phyloP scores from a whole-genome alignment of 2,888 invertebrate species.

The Coecobrya sp. region DNA sequence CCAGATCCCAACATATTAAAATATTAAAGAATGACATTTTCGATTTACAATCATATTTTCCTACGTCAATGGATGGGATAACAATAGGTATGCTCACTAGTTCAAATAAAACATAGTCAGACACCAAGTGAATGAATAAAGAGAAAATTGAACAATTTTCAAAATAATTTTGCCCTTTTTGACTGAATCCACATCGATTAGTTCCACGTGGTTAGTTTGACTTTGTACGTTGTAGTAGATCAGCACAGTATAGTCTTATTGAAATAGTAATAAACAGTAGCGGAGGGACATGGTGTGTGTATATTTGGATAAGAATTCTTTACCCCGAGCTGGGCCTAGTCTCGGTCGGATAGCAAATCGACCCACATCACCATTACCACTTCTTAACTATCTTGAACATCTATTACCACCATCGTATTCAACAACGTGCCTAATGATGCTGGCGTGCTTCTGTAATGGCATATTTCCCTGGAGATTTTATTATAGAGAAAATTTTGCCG shows the following conservation, averaged over 20 bases:
- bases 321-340: neutral
- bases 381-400: constrained; percentile 19
- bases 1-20: neutral
- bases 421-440: neutral
- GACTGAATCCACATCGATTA: constrained; percentile 12
- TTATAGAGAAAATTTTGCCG: neutral
- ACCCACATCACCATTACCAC: constrained; percentile 30
- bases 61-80: neutral
- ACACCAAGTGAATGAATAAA: neutral
- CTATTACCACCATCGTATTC: constrained; percentile 20
- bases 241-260: neutral
- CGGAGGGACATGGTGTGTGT: neutral
- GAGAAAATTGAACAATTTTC: neutral
- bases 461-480: constrained; percentile 18
- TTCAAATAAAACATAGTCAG: neutral
- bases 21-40: constrained; percentile 41
- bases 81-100: neutral
- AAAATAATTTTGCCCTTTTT: constrained; percentile 10
- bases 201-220: constrained; percentile 17
- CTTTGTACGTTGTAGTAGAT: neutral
- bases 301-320: constrained; percentile 9
- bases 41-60: neutral
- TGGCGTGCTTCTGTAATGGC: neutral
- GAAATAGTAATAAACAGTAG: neutral
- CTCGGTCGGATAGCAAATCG: constrained; percentile 39